These are phyloP conservation scores for Prionace glauca DNA, from an alignment of 2,797 vertebrate species.

Conservation along the genomic window DNA sequence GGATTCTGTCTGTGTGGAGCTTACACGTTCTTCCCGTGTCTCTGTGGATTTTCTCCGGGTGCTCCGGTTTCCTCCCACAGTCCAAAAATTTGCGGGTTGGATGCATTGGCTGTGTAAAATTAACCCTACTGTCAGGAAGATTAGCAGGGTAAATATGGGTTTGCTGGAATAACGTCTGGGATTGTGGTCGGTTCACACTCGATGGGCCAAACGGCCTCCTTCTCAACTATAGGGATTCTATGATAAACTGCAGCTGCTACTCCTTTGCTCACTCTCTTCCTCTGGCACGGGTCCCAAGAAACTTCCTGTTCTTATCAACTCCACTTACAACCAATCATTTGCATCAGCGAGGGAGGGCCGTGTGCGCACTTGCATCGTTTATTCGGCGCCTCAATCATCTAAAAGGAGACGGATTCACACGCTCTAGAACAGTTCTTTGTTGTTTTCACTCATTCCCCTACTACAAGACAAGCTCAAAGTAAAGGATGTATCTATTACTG, in stretches of 20 bases:
- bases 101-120: too few species aligned
- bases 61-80: too few species aligned
- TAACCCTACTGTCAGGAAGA: too few species aligned
- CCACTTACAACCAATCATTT: background rate
- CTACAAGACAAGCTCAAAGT: background rate
- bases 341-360: background rate
- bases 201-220: too few species aligned
- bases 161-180: too few species aligned
- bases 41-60: too few species aligned
- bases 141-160: too few species aligned
- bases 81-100: too few species aligned
- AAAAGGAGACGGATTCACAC: background rate
- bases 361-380: background rate
- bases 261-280: background rate
- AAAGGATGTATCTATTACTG: background rate
- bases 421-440: accelerated
- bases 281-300: background rate
- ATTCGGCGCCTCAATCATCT: background rate
- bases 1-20: too few species aligned
- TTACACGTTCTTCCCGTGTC: too few species aligned
- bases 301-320: background rate
- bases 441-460: background rate
- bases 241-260: background rate
- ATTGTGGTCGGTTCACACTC: too few species aligned
- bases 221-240: background rate